Evolutionary conservation across 2,888 invertebrate species (phyloP), one percentile per base, ranked within the genome.

Genomic region (Diarsia mendica): DNA sequence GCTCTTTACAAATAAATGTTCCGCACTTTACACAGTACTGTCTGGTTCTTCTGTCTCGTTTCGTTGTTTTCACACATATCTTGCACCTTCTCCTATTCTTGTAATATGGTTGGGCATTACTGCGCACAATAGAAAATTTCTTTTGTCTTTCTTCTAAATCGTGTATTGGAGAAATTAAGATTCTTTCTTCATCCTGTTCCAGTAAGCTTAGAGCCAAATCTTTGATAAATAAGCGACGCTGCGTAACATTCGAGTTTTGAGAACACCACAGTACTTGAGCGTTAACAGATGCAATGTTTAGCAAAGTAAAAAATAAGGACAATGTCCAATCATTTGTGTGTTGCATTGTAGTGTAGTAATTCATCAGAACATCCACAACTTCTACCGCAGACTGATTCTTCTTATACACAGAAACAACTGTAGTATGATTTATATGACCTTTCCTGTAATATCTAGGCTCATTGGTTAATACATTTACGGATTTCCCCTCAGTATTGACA

Each of bases 271-370:
- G 84, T 1, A 96, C 95, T 89, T 96, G 96, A 64, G 96, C 93
- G 85, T 96, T 96, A 0, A 96, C 89, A 0, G 95, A 91, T 2
- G 96, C 95, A 85, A 96, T 93, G 80, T 96, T 96, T 20, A 96
- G 88, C 70, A 96, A 82, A 48, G 94, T 94, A 75, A 94, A 96
- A 83, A 96, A 96, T 76, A 96, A 84, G 6, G 95, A 93, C 11
- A 95, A 80, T 0, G 94, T 93, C 96, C 96, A 96, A 82, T 94
- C 92, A 80, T 96, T 95, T n/a, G 94, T 93, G 75, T 93, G 91
- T 75, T 95, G 94, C 92, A 94, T 92, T 9, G 96, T 95, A 0
- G 96, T 96, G 77, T 96, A 96, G 85, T 95, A 95, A 88, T 95
- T 92, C 93, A 95, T 95, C 13, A 96, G 85, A 13, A 96, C 95